Evolutionary conservation across 2,113 vertebrate genomes (phyloP).

Genomic region (Apteryx owenii): DNA sequence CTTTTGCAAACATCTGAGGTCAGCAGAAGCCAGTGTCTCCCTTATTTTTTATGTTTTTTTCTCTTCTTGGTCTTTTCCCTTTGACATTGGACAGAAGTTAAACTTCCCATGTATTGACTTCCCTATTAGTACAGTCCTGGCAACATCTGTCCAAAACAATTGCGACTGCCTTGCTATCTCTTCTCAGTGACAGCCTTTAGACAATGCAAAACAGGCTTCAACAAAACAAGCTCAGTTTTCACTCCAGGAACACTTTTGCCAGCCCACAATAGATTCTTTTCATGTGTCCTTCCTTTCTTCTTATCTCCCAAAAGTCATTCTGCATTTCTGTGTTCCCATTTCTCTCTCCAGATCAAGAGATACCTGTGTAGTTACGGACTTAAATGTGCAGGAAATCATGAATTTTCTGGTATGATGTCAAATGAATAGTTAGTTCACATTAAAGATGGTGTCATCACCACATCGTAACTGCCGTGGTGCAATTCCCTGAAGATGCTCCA

Average conservation of each 20-base stretch:
- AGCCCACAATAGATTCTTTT: background rate
- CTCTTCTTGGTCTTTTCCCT: background rate
- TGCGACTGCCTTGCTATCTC: background rate
- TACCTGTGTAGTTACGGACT: rapidly evolving
- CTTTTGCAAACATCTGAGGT: background rate
- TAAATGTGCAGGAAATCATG: background rate
- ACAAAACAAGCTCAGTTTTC: background rate
- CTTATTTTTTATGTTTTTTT: background rate
- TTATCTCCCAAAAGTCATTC: background rate
- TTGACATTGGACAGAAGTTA: background rate
- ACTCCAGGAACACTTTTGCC: background rate
- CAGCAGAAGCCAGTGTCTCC: background rate
- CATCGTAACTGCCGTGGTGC: rapidly evolving
- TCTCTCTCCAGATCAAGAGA: background rate
- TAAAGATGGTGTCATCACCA: background rate
- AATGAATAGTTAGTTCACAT: background rate
- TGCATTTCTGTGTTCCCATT: background rate
- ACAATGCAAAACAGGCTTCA: background rate
- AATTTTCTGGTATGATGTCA: background rate
- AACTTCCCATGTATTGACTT: background rate
- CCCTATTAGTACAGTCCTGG: background rate
- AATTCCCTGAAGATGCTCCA: background rate
- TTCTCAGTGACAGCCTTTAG: background rate
- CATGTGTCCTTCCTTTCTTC: background rate
- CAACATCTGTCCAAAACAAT: background rate